Evolutionary conservation across 2,888 invertebrate genomes (phyloP).

Genomic region (Lordiphosa andalusiaca): DNA sequence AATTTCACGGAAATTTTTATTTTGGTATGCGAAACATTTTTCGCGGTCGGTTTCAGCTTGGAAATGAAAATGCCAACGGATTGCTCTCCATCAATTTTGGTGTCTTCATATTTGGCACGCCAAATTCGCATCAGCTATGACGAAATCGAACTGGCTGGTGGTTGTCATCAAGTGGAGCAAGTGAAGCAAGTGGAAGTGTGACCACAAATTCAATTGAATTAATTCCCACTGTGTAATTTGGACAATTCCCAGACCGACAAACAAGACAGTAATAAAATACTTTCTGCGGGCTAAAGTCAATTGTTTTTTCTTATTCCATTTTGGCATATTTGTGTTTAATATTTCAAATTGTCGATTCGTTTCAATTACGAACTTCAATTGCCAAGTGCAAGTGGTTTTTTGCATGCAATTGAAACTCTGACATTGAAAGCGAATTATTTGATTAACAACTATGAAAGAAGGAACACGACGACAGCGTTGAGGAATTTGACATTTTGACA

Average conservation of each 20-base stretch:
- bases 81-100: slow-evolving; percentile 28
- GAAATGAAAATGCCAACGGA: slow-evolving; percentile 5
- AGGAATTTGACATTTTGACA: slow-evolving; percentile 63
- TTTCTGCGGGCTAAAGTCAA: no score
- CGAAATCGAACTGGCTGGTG: slow-evolving; percentile 54
- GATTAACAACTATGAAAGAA: slow-evolving; percentile 29
- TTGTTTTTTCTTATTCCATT: slow-evolving; percentile 12
- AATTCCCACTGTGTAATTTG: slow-evolving; percentile 36
- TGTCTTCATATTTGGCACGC: slow-evolving; percentile 60
- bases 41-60: slow-evolving; percentile 10
- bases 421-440: slow-evolving; percentile 52
- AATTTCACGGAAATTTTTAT: slow-evolving; percentile 38
- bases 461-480: slow-evolving; percentile 22
- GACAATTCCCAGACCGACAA: slow-evolving; percentile 42
- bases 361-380: slow-evolving; percentile 50
- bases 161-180: slow-evolving; percentile 8
- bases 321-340: slow-evolving; percentile 58
- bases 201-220: slow-evolving; percentile 65
- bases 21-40: slow-evolving; percentile 41
- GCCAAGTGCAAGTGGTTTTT: slow-evolving; percentile 43
- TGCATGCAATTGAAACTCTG: slow-evolving; percentile 47
- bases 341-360: slow-evolving; percentile 45
- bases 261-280: slow-evolving; percentile 14
- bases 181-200: slow-evolving; percentile 46
- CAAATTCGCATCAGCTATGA: slow-evolving; percentile 56